phyloP scores from a whole-genome alignment of 64 coral and sea anemone species.

The Orbicella faveolata region DNA sequence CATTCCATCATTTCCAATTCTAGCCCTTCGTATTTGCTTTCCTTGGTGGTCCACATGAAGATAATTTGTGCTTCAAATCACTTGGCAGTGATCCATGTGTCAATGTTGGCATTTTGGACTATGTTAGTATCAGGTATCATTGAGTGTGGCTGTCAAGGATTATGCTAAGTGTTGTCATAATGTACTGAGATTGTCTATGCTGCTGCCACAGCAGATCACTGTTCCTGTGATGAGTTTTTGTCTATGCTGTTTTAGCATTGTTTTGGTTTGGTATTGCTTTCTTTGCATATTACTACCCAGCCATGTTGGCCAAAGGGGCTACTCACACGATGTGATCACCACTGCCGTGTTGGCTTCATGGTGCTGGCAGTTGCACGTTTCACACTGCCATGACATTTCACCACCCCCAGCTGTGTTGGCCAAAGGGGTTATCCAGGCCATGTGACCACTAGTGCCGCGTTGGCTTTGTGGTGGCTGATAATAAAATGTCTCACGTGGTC shows the following conservation, averaged over 20 bases:
- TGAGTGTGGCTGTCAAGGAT: constrained; percentile 17
- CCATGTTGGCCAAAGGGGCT: not conserved
- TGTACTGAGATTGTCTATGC: not conserved
- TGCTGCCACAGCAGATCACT: no score
- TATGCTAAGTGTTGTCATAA: constrained; percentile 1
- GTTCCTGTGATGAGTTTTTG: no score
- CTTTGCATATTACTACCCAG: constrained; percentile 7
- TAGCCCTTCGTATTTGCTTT: constrained; percentile 28
- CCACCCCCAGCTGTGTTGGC: constrained; percentile 26
- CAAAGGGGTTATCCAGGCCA: constrained; percentile 10
- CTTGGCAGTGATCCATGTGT: not conserved
- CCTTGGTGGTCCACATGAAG: not conserved
- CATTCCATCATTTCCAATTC: constrained; percentile 23
- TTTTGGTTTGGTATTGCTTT: not conserved
- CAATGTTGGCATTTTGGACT: not conserved
- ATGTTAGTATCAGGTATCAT: constrained; percentile 15
- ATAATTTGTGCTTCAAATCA: not conserved
- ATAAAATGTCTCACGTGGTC: not conserved
- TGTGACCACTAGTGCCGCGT: not conserved
- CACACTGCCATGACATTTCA: not conserved
- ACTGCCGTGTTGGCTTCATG: constrained; percentile 11
- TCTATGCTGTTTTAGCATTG: no score
- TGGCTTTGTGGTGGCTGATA: not conserved
- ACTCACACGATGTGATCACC: not conserved
- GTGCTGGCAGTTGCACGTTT: constrained; percentile 5